A percentile compares a stretch with the other conserved stretches of the same genome.
Conservation (phyloP, 2,797 vertebrate species). For the Galago senegalensis region DNA sequence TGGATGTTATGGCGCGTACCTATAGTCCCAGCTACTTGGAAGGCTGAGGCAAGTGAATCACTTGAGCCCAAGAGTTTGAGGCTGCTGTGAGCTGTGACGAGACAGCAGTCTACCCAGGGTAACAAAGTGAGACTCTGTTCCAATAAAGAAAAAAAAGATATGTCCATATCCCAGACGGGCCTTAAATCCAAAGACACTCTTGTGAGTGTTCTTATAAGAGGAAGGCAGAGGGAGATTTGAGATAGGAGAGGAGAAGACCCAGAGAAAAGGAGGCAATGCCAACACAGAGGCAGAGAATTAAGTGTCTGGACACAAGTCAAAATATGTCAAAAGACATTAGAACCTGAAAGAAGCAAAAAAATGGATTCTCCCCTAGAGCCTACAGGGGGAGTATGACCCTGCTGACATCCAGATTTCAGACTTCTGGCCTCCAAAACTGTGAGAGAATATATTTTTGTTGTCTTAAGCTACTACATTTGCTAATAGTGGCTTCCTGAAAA, state of each 20-base stretch:
- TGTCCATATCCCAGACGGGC: too few relatives aligned
- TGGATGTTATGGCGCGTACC: too few relatives aligned
- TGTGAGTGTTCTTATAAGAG: too few relatives aligned
- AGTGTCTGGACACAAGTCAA: background rate
- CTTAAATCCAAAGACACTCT: too few relatives aligned
- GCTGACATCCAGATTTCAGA: background rate
- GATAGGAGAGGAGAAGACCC: too few relatives aligned
- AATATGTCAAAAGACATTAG: background rate
- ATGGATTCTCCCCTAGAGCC: background rate
- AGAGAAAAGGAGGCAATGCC: too few relatives aligned
- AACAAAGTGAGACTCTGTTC: background rate
- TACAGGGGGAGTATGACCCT: background rate
- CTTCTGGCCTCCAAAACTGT: background rate
- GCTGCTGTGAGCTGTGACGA: too few relatives aligned
- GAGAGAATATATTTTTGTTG: background rate
- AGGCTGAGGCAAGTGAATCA: too few relatives aligned
- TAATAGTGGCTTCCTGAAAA: background rate
- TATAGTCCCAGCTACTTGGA: too few relatives aligned
- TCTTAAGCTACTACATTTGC: background rate
- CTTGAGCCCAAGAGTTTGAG: too few relatives aligned
- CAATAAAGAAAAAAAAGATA: background rate
- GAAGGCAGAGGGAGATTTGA: too few relatives aligned
- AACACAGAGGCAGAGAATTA: background rate
- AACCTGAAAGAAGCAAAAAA: background rate
- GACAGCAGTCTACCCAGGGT: too few relatives aligned